Evolutionary conservation across 1,140 invertebrate species (phyloP), one percentile per base, ranked within the genome.

Genomic region (Aethina tumida): DNA sequence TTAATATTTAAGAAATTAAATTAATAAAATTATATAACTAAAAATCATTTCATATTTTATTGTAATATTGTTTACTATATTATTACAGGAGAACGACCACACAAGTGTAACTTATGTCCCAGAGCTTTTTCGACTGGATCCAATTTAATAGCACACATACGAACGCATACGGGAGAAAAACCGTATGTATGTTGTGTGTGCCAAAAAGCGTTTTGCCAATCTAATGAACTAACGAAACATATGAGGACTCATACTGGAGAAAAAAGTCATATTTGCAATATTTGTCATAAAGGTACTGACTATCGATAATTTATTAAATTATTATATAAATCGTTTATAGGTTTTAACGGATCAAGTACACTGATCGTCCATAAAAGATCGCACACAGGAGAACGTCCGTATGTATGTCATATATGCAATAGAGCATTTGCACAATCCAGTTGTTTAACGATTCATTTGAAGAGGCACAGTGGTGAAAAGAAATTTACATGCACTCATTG

Each of bases 61-160:
- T n/a, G n/a, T n/a, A n/a, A n/a, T n/a, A n/a, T 26, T 19, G n/a
- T 2, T 22, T 29, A 20, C 26, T 32, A 29, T 39, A 15, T 29
- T 40, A 67, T 22, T 54, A 21, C 32, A 60, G 58, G 60, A 39
- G 60, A 61, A 47, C 63, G 68, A 35, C 71, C 70, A 0, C 71
- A 71, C 39, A 66, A 69, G 49, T 73, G 71, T 45, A 58, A 41
- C 28, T 54, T 70, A 26, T 73, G 71, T 53, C 49, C 59, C 18
- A 70, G 66, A 52, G 69, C 70, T 43, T 73, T 73, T 50, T 62
- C 69, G 2, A 68, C 70, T 18, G 70, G 70, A 47, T 69, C 69
- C 5, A 71, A 71, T 52, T 51, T 73, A 31, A 56, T 58, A 17
- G 56, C 69, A 55, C 29, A 74, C 64, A 53, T 70, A 61, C 35